Conservation (phyloP, 1,140 invertebrate genomes). For the Phenacoccus solenopsis region DNA sequence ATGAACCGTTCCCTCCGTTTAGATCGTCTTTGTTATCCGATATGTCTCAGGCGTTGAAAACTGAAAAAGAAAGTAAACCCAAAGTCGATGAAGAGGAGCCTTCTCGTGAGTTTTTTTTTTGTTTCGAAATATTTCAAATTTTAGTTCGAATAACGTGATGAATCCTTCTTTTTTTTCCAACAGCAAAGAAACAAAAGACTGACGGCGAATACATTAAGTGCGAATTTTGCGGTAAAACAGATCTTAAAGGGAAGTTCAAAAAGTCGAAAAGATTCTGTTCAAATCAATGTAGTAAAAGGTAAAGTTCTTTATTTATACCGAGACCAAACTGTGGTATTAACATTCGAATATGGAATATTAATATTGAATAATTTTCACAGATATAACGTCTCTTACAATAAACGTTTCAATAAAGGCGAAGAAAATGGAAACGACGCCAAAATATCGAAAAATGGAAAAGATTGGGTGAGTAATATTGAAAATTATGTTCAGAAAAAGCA, state of each 20-base stretch:
- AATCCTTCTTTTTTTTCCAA: background rate
- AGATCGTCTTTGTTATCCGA: conserved; percentile 39
- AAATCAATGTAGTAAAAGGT: conserved; percentile 20
- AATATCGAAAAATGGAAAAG: background rate
- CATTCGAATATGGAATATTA: background rate
- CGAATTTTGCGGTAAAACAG: conserved; percentile 18
- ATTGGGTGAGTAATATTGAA: background rate
- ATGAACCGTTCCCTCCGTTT: conserved; percentile 73
- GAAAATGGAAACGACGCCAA: background rate
- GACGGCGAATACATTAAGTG: conserved; percentile 13
- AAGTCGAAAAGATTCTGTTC: conserved; percentile 22
- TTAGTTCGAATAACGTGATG: background rate
- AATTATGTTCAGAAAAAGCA: no score
- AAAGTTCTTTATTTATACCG: background rate
- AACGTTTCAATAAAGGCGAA: background rate
- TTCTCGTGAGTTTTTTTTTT: conserved; percentile 42
- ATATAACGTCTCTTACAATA: background rate
- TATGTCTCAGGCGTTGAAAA: conserved; percentile 32
- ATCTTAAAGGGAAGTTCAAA: conserved; percentile 19
- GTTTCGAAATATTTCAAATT: conserved; percentile 25
- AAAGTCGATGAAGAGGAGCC: conserved; percentile 48
- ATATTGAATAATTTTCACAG: background rate
- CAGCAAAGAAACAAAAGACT: conserved; percentile 19
- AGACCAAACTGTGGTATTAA: no score
- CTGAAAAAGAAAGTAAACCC: conserved; percentile 16